Percentiles rank a stretch among this genome's conserved stretches.
Conservation (phyloP, 2,113 vertebrate species). For the Vireo altiloquus region DNA sequence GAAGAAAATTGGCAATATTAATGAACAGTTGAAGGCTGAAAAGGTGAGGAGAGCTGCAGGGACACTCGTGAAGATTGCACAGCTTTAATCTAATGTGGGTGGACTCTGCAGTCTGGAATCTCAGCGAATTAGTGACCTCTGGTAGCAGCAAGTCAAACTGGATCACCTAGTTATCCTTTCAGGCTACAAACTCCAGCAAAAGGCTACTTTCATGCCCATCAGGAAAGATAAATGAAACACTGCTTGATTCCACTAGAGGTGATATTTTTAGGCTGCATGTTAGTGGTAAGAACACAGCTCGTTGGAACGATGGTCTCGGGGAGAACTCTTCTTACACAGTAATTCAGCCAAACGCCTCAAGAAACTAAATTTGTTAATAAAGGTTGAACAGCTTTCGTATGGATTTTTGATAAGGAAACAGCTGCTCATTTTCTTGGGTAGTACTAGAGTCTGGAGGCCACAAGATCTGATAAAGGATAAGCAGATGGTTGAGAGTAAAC, state of each 20-base stretch:
- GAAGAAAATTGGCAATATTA: neutral
- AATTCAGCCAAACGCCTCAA: conserved; percentile 19
- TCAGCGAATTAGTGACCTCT: neutral
- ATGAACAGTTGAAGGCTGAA: neutral
- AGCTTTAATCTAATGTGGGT: fast-evolving
- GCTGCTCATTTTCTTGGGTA: conserved; percentile 58
- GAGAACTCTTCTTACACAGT: conserved; percentile 2
- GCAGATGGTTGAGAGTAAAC: conserved; percentile 69
- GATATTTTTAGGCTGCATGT: neutral
- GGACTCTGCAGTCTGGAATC: neutral
- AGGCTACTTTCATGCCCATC: neutral
- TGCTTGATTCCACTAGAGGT: neutral
- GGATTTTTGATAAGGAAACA: conserved; percentile 69
- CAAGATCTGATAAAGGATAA: conserved; percentile 48
- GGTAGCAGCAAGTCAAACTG: neutral
- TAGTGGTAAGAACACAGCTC: neutral
- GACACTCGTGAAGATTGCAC: neutral
- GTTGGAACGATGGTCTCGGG: conserved; percentile 12
- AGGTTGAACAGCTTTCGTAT: conserved; percentile 44
- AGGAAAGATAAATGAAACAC: neutral
- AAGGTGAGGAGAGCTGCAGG: neutral
- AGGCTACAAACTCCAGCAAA: neutral
- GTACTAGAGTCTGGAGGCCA: conserved; percentile 52
- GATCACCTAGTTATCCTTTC: neutral
- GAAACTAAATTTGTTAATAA: conserved; percentile 63